Percentiles rank a stretch among this genome's conserved stretches.
phyloP scores from a whole-genome alignment of 2,888 invertebrate species.

The Gastracanthus pulcherrimus region DNA sequence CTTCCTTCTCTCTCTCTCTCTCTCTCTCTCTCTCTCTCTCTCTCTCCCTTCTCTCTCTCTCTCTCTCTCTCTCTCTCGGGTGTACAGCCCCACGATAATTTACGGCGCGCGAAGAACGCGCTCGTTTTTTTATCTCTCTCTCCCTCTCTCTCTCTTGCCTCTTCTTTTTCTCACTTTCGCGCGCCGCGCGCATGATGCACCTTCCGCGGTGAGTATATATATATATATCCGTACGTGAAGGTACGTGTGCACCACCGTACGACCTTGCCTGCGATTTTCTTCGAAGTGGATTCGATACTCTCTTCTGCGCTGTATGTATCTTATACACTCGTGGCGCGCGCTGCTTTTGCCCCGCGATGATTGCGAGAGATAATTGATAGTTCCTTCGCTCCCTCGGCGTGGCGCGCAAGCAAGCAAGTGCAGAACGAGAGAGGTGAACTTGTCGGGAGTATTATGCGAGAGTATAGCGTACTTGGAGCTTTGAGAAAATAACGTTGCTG shows the following conservation, averaged over 20 bases:
- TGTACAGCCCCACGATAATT: constrained; percentile 70
- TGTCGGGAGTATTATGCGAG: background rate
- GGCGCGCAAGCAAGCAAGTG: background rate
- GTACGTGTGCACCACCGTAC: too few relatives aligned
- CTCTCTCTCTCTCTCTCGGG: constrained; percentile 32
- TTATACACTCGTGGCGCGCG: background rate
- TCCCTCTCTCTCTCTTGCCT: background rate
- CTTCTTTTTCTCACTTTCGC: constrained; percentile 8
- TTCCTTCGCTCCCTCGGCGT: constrained; percentile 39
- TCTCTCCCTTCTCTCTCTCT: too few relatives aligned
- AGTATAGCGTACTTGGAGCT: background rate
- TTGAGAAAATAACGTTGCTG: constrained; percentile 6
- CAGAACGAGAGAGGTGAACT: constrained; percentile 7
- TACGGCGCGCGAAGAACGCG: constrained; percentile 63
- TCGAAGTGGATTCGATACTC: constrained; percentile 25
- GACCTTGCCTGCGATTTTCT: constrained; percentile 50
- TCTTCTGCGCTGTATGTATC: background rate
- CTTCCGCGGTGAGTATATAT: too few relatives aligned
- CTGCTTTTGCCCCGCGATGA: constrained; percentile 34
- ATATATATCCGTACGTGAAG: too few relatives aligned
- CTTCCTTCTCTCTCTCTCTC: too few relatives aligned
- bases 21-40: too few relatives aligned
- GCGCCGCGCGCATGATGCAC: background rate
- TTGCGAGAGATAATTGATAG: constrained; percentile 53
- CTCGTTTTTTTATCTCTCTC: background rate